Evolutionary conservation across 1,140 invertebrate species (phyloP).

Genomic region (Solenopsis invicta): DNA sequence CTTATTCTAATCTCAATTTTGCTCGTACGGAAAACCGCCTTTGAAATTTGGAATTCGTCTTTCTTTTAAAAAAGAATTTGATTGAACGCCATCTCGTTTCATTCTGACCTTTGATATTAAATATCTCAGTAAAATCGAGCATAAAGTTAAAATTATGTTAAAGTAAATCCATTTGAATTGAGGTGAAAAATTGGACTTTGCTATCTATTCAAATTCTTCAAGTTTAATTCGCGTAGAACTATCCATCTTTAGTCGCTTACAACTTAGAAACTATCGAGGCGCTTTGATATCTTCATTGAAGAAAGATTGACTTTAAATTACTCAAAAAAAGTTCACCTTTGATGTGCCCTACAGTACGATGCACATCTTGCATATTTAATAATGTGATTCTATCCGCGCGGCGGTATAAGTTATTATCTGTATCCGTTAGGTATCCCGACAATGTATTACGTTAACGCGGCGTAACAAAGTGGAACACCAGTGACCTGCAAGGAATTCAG

Average conservation of each 20-base stretch:
- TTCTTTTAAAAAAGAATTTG: background rate
- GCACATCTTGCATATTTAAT: background rate
- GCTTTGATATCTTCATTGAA: background rate
- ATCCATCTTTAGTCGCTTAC: background rate
- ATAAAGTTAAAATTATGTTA: background rate
- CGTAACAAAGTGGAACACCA: background rate
- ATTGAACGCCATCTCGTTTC: background rate
- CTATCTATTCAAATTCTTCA: conserved; percentile 14
- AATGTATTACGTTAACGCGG: background rate
- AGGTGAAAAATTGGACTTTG: conserved; percentile 7
- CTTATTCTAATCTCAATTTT: background rate
- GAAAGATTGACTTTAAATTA: conserved; percentile 39
- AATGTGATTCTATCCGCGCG: background rate
- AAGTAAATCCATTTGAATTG: background rate
- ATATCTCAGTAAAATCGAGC: background rate
- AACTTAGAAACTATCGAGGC: conserved; percentile 9
- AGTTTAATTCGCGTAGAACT: conserved; percentile 9
- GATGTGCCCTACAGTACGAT: background rate
- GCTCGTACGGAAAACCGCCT: background rate
- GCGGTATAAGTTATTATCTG: background rate
- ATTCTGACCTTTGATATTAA: background rate
- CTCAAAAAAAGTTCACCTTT: conserved; percentile 8
- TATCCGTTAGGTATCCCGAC: background rate
- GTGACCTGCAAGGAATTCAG: background rate
- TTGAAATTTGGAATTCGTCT: background rate